Evolutionary conservation across 1,140 invertebrate genomes (phyloP), one percentile per base, ranked within the genome.

Genomic region (Atopsyche davidsoni): DNA sequence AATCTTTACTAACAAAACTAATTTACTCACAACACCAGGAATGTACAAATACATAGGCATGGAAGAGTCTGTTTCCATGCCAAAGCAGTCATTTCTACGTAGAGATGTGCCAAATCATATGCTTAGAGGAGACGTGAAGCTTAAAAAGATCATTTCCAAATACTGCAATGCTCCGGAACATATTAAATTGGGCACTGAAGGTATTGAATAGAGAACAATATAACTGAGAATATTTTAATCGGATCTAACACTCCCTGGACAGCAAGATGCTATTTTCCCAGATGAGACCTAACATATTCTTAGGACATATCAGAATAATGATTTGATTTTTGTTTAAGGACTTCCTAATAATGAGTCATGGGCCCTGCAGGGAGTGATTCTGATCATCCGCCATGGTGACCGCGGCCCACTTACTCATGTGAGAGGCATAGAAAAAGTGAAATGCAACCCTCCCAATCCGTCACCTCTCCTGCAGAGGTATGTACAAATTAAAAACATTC

Each of bases 371-470:
- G 86, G 88, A 7, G 77, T 92, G 4, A 66, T 92, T 23, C 73
- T 92, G 22, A 68, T 94, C 6, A 82, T 91, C 3, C 72, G 92
- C 21, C 92, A 96, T 68, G 92, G 92, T 2, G 91, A 94, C 65
- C 73, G 92, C 34, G 88, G 89, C 3, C 86, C 90, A 1, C 72
- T 95, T 36, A 80, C 85, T 6, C 85, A 89, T 65, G 74, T 93
- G 3, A 75, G 80, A 53, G 83, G 87, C 55, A 79, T 87, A 32
- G 80, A 83, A 17, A 77, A 72, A 36, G 75, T 94, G 2, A 84
- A 89, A 56, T 96, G 92, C 68, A 80, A 82, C 46, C 72, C 71
- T 24, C 68, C 72, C 13, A 70, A 75, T 14, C 66, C 67, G 11
- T 71, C 72, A 4, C 63, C 65, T n/a, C 46, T 71, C 51, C 69